These are phyloP conservation scores for Adrianichthys oophorus DNA, from an alignment of 2,797 vertebrate genomes.

Conservation along the genomic window DNA sequence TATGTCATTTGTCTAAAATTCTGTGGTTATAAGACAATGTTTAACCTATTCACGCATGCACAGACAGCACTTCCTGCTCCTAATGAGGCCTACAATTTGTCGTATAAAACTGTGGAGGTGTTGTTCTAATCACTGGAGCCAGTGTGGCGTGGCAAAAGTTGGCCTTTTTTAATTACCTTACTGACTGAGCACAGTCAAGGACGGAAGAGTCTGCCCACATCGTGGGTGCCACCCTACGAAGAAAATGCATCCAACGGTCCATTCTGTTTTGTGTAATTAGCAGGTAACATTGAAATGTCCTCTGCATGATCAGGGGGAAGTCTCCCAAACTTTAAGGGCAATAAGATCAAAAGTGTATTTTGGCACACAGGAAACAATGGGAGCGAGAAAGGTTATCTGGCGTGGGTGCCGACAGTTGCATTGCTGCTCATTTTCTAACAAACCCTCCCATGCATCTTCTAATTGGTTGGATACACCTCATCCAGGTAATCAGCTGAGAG, in stretches of 20 bases:
- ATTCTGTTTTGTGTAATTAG: constrained; percentile 43
- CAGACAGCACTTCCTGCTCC: constrained; percentile 13
- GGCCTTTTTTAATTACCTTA: constrained; percentile 77
- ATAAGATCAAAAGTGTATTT: constrained; percentile 26
- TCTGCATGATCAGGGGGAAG: constrained; percentile 28
- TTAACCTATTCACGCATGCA: constrained; percentile 11
- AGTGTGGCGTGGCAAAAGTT: constrained; percentile 73
- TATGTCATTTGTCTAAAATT: constrained; percentile 20
- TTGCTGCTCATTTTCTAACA: too few relatives aligned
- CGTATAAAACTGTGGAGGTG: constrained; percentile 70
- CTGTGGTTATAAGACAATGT: constrained; percentile 27
- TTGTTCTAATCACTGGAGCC: constrained; percentile 75
- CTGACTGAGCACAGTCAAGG: constrained; percentile 74
- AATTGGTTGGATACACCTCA: too few relatives aligned
- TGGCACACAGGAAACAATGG: too few relatives aligned
- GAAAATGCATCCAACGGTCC: constrained; percentile 45
- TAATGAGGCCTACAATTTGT: constrained; percentile 67
- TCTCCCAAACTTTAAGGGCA: constrained; percentile 1
- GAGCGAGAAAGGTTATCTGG: too few relatives aligned
- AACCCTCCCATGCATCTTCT: too few relatives aligned
- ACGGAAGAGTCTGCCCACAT: constrained; percentile 65
- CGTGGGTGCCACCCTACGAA: constrained; percentile 43
- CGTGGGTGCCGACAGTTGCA: background rate
- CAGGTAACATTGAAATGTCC: constrained; percentile 63
- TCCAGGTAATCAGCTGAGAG: too few relatives aligned